Conservation (phyloP, 2,113 vertebrate genomes). For the Callaeas wilsoni region DNA sequence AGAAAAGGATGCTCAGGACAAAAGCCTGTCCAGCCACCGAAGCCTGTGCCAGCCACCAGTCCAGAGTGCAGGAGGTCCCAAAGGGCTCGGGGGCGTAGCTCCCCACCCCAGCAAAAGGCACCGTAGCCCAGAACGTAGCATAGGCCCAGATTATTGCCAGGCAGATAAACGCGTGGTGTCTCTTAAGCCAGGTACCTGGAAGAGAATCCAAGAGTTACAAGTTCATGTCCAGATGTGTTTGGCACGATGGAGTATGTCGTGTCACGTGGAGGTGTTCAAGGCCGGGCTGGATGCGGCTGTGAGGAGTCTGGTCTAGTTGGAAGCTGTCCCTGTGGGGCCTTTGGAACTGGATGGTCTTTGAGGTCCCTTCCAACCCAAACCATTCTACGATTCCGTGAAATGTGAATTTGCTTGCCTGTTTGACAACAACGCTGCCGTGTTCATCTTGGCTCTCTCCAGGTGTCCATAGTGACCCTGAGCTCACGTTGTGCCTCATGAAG, state of each 20-base stretch:
- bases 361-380: not conserved
- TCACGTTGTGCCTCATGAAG: accelerated
- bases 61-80: slow-evolving; percentile 93
- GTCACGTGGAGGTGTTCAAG: accelerated
- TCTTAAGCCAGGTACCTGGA: slow-evolving; percentile 91
- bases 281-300: not conserved
- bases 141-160: slow-evolving; percentile 86
- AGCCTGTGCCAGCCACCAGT: slow-evolving; percentile 93
- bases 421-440: not conserved
- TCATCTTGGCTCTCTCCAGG: not conserved
- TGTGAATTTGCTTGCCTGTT: not conserved
- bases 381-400: not conserved
- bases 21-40: slow-evolving; percentile 87
- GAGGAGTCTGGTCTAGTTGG: too few species aligned
- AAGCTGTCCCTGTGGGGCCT: not conserved
- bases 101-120: slow-evolving; percentile 90
- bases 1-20: slow-evolving; percentile 88
- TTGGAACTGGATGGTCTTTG: not conserved
- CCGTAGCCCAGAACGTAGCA: slow-evolving; percentile 89
- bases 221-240: not conserved
- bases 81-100: slow-evolving; percentile 91
- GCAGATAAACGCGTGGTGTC: slow-evolving; percentile 84
- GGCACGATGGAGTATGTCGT: accelerated
- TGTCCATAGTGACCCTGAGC: not conserved
- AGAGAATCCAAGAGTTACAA: not conserved